phyloP scores from a whole-genome alignment of 2,797 vertebrate species.

The Acrossocheilus wenchowensis region DNA sequence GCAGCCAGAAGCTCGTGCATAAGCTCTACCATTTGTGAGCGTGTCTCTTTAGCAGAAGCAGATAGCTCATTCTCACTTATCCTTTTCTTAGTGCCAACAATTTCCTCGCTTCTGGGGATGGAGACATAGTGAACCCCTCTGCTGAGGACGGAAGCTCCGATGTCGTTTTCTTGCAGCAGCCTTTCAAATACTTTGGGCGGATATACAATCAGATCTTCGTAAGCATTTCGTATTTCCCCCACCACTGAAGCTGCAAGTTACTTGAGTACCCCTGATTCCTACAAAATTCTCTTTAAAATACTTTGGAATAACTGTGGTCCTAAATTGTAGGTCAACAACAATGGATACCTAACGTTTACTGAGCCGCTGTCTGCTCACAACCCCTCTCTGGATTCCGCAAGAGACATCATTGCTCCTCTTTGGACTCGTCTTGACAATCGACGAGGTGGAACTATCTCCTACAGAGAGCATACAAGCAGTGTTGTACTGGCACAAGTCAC shows the following conservation, averaged over 20 bases:
- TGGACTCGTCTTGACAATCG: conserved; percentile 40
- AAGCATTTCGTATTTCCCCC: not conserved
- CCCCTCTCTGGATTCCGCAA: not conserved
- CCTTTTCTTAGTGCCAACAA: not conserved
- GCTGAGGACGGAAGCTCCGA: not conserved
- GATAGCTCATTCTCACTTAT: not conserved
- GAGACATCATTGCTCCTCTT: conserved; percentile 47
- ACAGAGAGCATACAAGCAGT: conserved; percentile 21
- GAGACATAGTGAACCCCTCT: not conserved
- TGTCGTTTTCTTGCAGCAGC: not conserved
- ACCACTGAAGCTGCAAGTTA: no score
- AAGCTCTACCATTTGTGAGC: not conserved
- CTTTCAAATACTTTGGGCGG: conserved; percentile 8
- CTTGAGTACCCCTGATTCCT: no score
- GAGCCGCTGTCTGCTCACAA: not conserved
- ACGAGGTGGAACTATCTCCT: conserved; percentile 7
- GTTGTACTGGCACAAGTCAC: not conserved
- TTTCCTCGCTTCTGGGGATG: not conserved
- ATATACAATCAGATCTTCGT: not conserved
- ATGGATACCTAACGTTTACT: not conserved
- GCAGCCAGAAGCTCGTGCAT: not conserved
- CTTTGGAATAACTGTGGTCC: not conserved
- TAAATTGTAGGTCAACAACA: not conserved
- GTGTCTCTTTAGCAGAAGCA: not conserved
- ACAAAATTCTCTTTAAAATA: not conserved